These are phyloP conservation scores for Micronisus gabar DNA, from an alignment of 2,113 vertebrate species.

Conservation along the genomic window DNA sequence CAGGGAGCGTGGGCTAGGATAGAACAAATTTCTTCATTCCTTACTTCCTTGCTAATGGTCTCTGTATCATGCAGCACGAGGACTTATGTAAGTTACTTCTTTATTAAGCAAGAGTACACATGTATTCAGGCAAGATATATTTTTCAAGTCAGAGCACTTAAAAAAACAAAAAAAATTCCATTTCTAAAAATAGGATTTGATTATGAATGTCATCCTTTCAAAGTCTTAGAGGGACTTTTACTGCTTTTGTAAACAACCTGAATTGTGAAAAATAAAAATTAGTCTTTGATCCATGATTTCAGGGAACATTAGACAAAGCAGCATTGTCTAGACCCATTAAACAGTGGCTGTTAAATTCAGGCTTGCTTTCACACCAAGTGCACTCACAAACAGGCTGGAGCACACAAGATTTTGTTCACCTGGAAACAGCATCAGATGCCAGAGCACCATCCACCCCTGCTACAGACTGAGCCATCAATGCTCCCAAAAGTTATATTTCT, in stretches of 20 bases:
- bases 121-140: not conserved
- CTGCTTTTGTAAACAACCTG: not conserved
- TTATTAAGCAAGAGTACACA: not conserved
- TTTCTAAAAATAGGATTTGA: not conserved
- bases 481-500: not conserved
- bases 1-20: not conserved
- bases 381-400: not conserved
- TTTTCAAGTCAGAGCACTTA: not conserved
- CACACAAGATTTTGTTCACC: not conserved
- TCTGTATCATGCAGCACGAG: not conserved
- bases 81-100: not conserved
- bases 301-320: not conserved
- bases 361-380: not conserved
- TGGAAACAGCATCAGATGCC: not conserved
- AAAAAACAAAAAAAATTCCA: not conserved
- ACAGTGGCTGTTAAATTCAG: not conserved
- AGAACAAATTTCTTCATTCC: not conserved
- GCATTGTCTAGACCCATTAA: not conserved
- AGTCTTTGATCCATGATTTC: not conserved
- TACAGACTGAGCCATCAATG: not conserved
- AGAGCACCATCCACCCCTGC: not conserved
- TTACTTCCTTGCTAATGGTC: not conserved
- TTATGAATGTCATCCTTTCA: not conserved
- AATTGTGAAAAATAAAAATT: not conserved
- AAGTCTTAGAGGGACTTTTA: not conserved